These are phyloP conservation scores for Tetramorium alpestre DNA, from an alignment of 1,140 invertebrate genomes.

Conservation along the genomic window DNA sequence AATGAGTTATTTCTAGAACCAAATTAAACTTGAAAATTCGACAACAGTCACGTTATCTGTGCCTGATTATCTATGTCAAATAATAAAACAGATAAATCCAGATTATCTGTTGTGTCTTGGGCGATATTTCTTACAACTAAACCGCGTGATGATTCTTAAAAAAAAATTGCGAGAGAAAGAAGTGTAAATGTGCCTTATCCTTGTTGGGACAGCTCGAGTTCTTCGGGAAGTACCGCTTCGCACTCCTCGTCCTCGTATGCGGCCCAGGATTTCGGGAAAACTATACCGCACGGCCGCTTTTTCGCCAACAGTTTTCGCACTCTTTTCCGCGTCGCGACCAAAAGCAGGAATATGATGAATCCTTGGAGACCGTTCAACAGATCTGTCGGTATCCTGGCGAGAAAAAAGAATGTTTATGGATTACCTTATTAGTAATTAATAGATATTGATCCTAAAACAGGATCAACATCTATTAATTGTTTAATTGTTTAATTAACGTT, in stretches of 20 bases:
- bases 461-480: too few relatives aligned
- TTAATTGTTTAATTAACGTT: too few relatives aligned
- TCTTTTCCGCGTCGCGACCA: conserved; percentile 87
- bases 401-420: background rate
- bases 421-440: background rate
- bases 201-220: conserved; percentile 78
- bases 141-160: background rate
- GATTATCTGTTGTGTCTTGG: background rate
- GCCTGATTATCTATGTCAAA: background rate
- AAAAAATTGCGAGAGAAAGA: background rate
- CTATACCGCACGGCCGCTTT: conserved; percentile 80
- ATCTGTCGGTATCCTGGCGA: conserved; percentile 88
- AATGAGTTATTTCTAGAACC: background rate
- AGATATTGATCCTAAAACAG: background rate
- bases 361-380: conserved; percentile 89
- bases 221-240: conserved; percentile 77
- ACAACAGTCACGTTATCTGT: conserved; percentile 8
- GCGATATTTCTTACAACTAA: conserved; percentile 6
- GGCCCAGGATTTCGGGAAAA: conserved; percentile 82
- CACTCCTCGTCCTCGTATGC: conserved; percentile 87
- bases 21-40: background rate
- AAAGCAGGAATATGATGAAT: conserved; percentile 88
- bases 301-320: conserved; percentile 86
- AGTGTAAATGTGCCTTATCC: conserved; percentile 30
- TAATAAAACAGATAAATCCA: background rate